Evolutionary conservation across 1,140 invertebrate genomes (phyloP).

Genomic region (Saccostrea echinata): DNA sequence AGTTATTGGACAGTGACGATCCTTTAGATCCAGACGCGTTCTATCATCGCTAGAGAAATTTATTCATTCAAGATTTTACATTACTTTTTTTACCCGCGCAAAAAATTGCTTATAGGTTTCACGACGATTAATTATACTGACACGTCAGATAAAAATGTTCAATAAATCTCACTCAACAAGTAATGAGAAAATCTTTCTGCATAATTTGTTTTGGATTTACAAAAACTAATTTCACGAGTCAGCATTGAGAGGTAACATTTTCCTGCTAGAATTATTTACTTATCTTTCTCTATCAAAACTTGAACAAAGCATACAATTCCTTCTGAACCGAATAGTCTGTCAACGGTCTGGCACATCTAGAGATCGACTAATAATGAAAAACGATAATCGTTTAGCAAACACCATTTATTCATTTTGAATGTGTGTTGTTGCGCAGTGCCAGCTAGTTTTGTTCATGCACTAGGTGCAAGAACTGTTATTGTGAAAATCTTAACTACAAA

Average conservation of each 20-base stretch:
- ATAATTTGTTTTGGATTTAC: not conserved
- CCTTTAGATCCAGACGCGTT: conserved; percentile 51
- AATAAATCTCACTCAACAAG: conserved; percentile 23
- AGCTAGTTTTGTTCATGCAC: not conserved
- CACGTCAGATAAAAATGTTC: not conserved
- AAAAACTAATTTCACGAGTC: not conserved
- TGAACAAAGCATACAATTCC: not conserved
- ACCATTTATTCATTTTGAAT: conserved; percentile 29
- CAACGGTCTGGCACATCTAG: conserved; percentile 2
- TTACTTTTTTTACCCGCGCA: not conserved
- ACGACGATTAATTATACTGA: not conserved
- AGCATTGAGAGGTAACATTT: not conserved
- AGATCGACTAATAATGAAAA: conserved; percentile 32
- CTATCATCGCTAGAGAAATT: conserved; percentile 36
- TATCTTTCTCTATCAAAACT: conserved; percentile 8
- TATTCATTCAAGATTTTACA: not conserved
- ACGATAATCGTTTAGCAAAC: conserved; percentile 35
- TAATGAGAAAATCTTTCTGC: not conserved
- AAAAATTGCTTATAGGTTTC: not conserved
- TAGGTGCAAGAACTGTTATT: conserved; percentile 15
- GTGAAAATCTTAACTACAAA: not conserved
- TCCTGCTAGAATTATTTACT: conserved; percentile 3
- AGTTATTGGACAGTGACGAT: conserved; percentile 55
- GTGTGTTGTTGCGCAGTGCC: conserved; percentile 1
- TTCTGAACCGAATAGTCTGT: not conserved